Evolutionary conservation across 1,140 invertebrate genomes (phyloP).

Genomic region (Pogonomyrmex barbatus): DNA sequence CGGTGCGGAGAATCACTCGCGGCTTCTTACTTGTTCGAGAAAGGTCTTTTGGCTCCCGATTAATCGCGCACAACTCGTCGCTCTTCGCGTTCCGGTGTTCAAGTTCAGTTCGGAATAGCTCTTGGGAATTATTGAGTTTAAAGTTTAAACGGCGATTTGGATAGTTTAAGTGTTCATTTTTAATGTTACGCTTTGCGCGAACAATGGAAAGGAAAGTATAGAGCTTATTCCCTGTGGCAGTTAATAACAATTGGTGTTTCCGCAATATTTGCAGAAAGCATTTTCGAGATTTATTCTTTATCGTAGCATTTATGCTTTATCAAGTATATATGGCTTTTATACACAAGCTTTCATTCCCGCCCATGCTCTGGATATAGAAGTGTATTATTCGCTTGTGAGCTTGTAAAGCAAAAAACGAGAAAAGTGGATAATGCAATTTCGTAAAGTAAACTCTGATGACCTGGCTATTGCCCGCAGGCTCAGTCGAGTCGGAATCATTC

Average conservation of each 20-base stretch:
- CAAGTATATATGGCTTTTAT: not conserved
- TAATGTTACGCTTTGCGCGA: constrained; percentile 7
- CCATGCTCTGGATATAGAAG: not conserved
- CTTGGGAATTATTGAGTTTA: constrained; percentile 52
- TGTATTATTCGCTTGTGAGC: not conserved
- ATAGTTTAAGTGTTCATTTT: constrained; percentile 59
- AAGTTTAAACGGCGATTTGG: constrained; percentile 55
- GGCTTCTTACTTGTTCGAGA: constrained; percentile 39
- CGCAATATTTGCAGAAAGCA: not conserved
- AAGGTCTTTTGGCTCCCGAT: constrained; percentile 25
- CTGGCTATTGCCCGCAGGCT: not conserved
- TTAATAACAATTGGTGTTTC: constrained; percentile 31
- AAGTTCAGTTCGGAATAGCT: constrained; percentile 42
- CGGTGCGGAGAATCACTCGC: constrained; percentile 51
- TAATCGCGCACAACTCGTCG: constrained; percentile 18
- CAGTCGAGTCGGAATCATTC: constrained; percentile 18
- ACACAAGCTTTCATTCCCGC: constrained; percentile 32
- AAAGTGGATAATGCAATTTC: constrained; percentile 53
- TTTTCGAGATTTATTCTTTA: constrained; percentile 13
- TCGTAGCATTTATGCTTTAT: constrained; percentile 29
- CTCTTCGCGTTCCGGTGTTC: not conserved
- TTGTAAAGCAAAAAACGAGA: not conserved
- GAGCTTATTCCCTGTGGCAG: not conserved
- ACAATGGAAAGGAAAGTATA: not conserved
- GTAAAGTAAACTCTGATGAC: constrained; percentile 48